phyloP scores from a whole-genome alignment of 2,888 invertebrate genomes.

The Thymelicus lineola region DNA sequence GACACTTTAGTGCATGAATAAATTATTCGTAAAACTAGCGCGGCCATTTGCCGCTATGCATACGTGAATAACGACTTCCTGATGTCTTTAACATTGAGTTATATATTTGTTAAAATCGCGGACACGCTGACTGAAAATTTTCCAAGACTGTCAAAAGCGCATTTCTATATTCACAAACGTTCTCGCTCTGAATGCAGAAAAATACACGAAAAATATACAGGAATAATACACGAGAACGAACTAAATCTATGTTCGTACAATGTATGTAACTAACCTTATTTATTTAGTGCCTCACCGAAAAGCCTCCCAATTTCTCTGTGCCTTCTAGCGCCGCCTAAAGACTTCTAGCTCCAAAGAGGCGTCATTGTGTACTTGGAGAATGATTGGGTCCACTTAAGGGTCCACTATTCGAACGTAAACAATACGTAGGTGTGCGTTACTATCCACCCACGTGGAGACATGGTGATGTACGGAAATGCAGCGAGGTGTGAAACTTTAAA shows the following conservation, averaged over 20 bases:
- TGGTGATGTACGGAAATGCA: constrained; percentile 27
- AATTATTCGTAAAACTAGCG: constrained; percentile 27
- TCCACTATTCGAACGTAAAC: background rate
- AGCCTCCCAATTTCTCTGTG: too few species aligned
- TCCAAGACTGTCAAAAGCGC: too few species aligned
- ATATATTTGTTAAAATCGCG: constrained; percentile 24
- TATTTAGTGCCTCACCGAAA: too few species aligned
- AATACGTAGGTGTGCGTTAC: background rate
- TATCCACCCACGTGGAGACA: background rate
- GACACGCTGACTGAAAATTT: background rate
- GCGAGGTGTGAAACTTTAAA: constrained; percentile 60
- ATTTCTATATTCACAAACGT: too few species aligned
- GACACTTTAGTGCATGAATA: constrained; percentile 33
- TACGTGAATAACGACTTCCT: constrained; percentile 35
- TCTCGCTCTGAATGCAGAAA: too few species aligned
- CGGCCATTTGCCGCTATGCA: constrained; percentile 30
- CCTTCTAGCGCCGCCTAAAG: too few species aligned
- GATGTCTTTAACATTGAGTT: constrained; percentile 13
- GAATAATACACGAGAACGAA: too few species aligned
- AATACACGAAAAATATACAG: too few species aligned
- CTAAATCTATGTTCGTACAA: too few species aligned
- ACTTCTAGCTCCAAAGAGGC: too few species aligned
- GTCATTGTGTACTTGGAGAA: background rate
- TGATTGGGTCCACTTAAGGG: background rate
- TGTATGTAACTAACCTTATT: too few species aligned